Evolutionary conservation across 1,140 invertebrate species (phyloP).

Genomic region (Drosophila bifasciata): DNA sequence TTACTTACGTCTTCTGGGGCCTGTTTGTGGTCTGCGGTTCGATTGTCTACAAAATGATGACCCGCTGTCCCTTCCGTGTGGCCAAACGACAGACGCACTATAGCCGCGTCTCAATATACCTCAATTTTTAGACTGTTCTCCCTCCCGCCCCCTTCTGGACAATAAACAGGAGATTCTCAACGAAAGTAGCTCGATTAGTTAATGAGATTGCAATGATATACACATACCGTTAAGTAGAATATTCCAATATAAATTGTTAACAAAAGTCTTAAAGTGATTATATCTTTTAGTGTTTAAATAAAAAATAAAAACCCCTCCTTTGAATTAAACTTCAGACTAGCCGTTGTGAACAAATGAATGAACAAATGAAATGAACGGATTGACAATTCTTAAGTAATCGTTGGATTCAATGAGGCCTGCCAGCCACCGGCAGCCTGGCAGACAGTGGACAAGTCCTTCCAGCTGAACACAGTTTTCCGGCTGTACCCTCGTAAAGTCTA

Average conservation of each 20-base stretch:
- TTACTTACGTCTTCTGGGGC: constrained; percentile 74
- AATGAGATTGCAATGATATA: constrained; percentile 24
- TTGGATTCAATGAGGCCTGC: too few species aligned
- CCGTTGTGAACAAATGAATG: too few species aligned
- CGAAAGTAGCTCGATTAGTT: constrained; percentile 30
- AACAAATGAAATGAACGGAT: too few species aligned
- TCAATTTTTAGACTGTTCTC: constrained; percentile 72
- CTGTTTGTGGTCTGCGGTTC: constrained; percentile 65
- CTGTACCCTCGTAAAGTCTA: too few species aligned
- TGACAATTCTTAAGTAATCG: too few species aligned
- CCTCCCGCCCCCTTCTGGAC: constrained; percentile 5
- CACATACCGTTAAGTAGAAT: constrained; percentile 5
- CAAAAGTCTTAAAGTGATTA: too few species aligned
- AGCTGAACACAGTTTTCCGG: too few species aligned
- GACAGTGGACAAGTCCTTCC: too few species aligned
- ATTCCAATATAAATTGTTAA: constrained; percentile 4
- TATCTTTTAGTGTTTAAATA: too few species aligned
- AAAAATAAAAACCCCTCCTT: too few species aligned
- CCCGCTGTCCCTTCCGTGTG: constrained; percentile 77
- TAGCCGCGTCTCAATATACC: constrained; percentile 68
- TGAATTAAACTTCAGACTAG: too few species aligned
- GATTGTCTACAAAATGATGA: constrained; percentile 81
- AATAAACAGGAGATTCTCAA: constrained; percentile 45
- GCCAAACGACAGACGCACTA: constrained; percentile 69
- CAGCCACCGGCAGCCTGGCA: too few species aligned